Percentiles rank a stretch among this genome's conserved stretches.
These are phyloP conservation scores for Grammomys surdaster DNA, from an alignment of 2,113 vertebrate species.

Conservation along the genomic window DNA sequence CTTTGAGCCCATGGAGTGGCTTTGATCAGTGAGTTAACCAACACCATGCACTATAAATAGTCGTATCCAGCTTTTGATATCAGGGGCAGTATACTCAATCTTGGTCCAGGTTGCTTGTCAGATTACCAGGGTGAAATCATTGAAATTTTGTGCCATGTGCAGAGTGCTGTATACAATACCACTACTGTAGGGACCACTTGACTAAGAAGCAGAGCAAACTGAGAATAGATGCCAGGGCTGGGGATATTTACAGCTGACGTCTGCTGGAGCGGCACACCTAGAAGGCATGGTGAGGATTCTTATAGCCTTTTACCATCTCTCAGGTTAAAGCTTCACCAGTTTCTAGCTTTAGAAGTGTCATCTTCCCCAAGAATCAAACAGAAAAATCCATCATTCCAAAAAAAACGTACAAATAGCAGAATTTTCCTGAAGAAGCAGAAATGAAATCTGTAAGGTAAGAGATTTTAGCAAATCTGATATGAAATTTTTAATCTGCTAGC, in stretches of 20 bases:
- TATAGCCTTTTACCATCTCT: background rate
- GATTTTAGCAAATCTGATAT: conserved; percentile 83
- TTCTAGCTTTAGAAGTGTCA: conserved; percentile 67
- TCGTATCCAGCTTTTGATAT: background rate
- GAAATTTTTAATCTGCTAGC: conserved; percentile 72
- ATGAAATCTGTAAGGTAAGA: conserved; percentile 80
- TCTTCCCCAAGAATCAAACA: conserved; percentile 55
- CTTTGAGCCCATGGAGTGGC: background rate
- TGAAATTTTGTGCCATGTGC: background rate
- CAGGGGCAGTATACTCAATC: background rate
- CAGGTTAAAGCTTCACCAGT: conserved; percentile 58
- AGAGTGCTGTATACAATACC: background rate
- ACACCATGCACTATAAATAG: background rate
- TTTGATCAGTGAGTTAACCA: conserved; percentile 10
- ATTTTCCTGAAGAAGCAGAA: conserved; percentile 83
- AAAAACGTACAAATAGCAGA: conserved; percentile 71
- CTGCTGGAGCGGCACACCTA: background rate
- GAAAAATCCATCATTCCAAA: conserved; percentile 82
- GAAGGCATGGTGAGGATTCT: background rate
- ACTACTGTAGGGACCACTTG: background rate
- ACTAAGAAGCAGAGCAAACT: conserved; percentile 34
- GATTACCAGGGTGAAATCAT: background rate
- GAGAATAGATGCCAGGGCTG: background rate
- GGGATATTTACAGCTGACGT: background rate
- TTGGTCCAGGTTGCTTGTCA: background rate